Conservation (phyloP, 2,888 invertebrate species). For the Glyphotaelius pellucidus region DNA sequence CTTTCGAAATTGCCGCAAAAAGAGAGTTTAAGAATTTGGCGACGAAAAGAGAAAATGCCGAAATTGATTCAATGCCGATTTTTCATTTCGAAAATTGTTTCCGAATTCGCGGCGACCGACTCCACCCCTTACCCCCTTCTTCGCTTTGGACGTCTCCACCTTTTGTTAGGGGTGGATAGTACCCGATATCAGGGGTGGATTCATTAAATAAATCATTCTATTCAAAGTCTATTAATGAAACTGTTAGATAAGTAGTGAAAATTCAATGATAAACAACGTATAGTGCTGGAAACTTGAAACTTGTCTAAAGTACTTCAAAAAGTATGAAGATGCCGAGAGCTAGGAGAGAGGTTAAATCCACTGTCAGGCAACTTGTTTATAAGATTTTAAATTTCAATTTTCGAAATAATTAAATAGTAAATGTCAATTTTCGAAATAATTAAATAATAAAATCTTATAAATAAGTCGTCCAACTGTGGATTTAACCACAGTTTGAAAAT, state of each 20-base stretch:
- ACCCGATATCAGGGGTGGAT: not conserved
- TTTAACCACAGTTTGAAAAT: too few species aligned
- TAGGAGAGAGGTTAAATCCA: too few species aligned
- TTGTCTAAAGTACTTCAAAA: too few species aligned
- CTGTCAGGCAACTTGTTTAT: too few species aligned
- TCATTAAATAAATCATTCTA: not conserved
- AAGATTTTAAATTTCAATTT: too few species aligned
- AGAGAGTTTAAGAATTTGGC: not conserved
- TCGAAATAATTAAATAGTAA: too few species aligned
- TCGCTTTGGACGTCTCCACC: not conserved
- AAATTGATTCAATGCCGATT: conserved; percentile 42
- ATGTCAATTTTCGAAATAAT: too few species aligned
- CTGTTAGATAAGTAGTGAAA: not conserved
- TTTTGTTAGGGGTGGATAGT: not conserved
- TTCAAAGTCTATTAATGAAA: not conserved
- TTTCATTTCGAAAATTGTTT: conserved; percentile 36
- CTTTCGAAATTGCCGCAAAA: not conserved
- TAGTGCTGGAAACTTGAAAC: too few species aligned
- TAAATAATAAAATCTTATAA: too few species aligned
- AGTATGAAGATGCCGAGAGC: too few species aligned
- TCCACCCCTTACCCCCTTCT: not conserved
- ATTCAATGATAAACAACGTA: not conserved
- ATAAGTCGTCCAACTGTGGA: too few species aligned
- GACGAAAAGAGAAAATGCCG: not conserved
- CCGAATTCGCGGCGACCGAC: not conserved